phyloP scores from a whole-genome alignment of 2,797 vertebrate genomes.

The Cephalopachus bancanus region DNA sequence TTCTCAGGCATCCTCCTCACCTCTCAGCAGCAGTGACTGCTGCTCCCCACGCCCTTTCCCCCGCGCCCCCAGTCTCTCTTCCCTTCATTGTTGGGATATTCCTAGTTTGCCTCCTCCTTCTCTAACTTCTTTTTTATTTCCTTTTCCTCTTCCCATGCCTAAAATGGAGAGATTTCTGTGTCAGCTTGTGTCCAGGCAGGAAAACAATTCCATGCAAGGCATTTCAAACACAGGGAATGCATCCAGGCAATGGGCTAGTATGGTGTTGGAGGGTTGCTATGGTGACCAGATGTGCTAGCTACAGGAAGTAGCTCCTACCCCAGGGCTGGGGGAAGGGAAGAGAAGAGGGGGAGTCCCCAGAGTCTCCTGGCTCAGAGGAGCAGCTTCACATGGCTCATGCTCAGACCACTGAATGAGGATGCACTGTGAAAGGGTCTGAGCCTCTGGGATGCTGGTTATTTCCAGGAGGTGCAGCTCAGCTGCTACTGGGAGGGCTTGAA shows the following conservation, averaged over 20 bases:
- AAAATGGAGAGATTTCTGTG: neutral
- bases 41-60: neutral
- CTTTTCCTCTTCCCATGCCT: neutral
- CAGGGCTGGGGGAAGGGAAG: neutral
- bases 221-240: neutral
- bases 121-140: neutral
- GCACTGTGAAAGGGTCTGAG: accelerated
- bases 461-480: neutral
- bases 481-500: neutral
- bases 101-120: neutral
- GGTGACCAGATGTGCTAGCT: neutral
- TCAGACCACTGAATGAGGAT: neutral
- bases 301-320: neutral
- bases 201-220: neutral
- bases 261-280: neutral
- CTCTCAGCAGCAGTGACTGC: neutral
- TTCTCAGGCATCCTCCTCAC: neutral
- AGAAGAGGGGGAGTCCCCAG: neutral
- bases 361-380: neutral
- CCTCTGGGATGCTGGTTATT: neutral
- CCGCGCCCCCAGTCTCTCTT: neutral
- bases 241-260: neutral
- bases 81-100: neutral
- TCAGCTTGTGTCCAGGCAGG: neutral
- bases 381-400: neutral